A percentile compares a stretch with the other conserved stretches of the same genome.
These are phyloP conservation scores for Phoeniculus purpureus DNA, from an alignment of 2,797 vertebrate species.

Conservation along the genomic window DNA sequence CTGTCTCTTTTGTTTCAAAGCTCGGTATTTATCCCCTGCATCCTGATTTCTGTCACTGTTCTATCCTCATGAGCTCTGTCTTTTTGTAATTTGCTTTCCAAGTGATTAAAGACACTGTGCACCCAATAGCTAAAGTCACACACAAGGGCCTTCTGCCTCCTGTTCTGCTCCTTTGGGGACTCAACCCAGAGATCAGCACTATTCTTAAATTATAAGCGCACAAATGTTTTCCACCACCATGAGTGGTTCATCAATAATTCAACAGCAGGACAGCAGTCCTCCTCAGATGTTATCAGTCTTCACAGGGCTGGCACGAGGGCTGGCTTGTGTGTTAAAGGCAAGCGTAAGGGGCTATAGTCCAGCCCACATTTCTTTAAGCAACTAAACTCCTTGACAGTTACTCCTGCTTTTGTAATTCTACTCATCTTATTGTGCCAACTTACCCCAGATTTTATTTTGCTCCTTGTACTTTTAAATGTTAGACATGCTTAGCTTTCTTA, in stretches of 20 bases:
- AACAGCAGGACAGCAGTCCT: not conserved
- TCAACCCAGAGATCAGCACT: not conserved
- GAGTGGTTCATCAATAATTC: not conserved
- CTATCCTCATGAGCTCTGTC: not conserved
- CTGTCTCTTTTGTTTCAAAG: not conserved
- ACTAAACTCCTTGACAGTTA: not conserved
- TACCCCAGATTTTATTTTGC: not conserved
- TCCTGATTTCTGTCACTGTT: not conserved
- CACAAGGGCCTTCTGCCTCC: not conserved
- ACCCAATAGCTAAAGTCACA: not conserved
- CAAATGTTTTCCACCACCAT: not conserved
- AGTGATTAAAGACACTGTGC: not conserved
- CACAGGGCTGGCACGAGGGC: not conserved
- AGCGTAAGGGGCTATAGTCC: not conserved
- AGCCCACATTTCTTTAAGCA: not conserved
- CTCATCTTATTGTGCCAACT: not conserved
- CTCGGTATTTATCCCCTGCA: not conserved
- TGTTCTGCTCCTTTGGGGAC: not conserved
- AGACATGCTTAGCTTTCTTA: accelerated
- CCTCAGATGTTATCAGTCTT: not conserved
- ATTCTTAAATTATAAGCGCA: not conserved
- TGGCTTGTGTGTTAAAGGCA: not conserved
- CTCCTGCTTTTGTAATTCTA: not conserved
- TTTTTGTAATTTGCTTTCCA: not conserved
- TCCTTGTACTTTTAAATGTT: not conserved